phyloP scores from a whole-genome alignment of 1,140 invertebrate species.

The Orius laevigatus region DNA sequence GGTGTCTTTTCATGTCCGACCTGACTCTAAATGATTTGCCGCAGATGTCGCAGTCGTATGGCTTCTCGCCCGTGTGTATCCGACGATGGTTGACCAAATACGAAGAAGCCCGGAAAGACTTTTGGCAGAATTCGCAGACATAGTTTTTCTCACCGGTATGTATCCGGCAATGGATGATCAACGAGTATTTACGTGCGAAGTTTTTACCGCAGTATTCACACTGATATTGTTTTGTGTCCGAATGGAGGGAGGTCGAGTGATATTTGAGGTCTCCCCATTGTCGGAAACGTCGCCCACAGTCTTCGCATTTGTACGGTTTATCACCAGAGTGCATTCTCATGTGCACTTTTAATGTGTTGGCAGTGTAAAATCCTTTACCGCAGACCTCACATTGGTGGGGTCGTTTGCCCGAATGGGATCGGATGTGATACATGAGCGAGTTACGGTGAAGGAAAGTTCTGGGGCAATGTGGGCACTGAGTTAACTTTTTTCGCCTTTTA shows the following conservation, averaged over 20 bases:
- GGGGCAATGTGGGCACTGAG: conserved; percentile 46
- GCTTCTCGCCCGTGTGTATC: conserved; percentile 78
- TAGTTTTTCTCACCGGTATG: conserved; percentile 84
- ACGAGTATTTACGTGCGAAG: conserved; percentile 83
- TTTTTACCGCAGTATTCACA: conserved; percentile 84
- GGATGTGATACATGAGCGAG: conserved; percentile 66
- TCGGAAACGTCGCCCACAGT: conserved; percentile 60
- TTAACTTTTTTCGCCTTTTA: conserved; percentile 6
- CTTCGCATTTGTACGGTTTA: conserved; percentile 63
- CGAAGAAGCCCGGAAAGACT: conserved; percentile 68
- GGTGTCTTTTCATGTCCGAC: conserved; percentile 75
- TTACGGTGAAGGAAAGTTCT: conserved; percentile 63
- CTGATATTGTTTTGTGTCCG: conserved; percentile 61
- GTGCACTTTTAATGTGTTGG: conserved; percentile 50
- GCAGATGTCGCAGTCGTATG: conserved; percentile 37
- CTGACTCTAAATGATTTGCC: conserved; percentile 50
- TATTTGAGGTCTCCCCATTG: conserved; percentile 82
- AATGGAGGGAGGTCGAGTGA: conserved; percentile 73
- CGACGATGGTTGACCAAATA: conserved; percentile 73
- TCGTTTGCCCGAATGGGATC: conserved; percentile 57
- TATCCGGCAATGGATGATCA: conserved; percentile 70
- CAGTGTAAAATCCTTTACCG: conserved; percentile 63
- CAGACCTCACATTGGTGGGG: conserved; percentile 68
- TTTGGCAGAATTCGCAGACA: conserved; percentile 67
- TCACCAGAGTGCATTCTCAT: conserved; percentile 57